A percentile compares a stretch with the other conserved stretches of the same genome.
phyloP scores from a whole-genome alignment of 2,888 invertebrate genomes.

The Dryobota labecula region DNA sequence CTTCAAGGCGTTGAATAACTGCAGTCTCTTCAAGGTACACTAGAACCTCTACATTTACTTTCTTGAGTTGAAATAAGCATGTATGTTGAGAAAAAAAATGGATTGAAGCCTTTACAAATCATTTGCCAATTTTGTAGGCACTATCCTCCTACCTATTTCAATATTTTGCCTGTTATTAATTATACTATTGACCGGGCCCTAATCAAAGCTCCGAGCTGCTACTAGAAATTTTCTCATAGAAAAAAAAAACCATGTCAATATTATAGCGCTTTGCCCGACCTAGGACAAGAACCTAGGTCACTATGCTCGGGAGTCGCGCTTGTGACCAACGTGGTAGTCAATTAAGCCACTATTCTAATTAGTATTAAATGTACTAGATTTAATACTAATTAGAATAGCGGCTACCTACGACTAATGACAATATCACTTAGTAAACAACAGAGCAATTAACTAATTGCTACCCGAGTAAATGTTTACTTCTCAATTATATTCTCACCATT shows the following conservation, averaged over 20 bases:
- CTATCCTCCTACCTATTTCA: background rate
- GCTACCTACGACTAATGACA: slow-evolving; percentile 25
- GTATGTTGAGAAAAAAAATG: background rate
- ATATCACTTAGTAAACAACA: slow-evolving; percentile 47
- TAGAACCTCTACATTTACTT: slow-evolving; percentile 36
- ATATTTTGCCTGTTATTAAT: too few relatives aligned
- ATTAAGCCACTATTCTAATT: background rate
- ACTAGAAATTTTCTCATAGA: background rate
- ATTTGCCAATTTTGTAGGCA: background rate
- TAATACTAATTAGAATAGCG: too few relatives aligned
- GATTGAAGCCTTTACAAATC: background rate
- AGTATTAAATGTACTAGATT: slow-evolving; percentile 13
- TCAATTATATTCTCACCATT: slow-evolving; percentile 38
- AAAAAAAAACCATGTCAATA: background rate
- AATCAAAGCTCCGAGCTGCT: background rate
- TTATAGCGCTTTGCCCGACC: background rate
- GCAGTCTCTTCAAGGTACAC: slow-evolving; percentile 39
- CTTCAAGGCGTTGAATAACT: background rate
- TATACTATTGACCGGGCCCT: too few relatives aligned
- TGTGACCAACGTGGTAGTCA: background rate
- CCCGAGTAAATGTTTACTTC: slow-evolving; percentile 37
- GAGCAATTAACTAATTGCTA: slow-evolving; percentile 40
- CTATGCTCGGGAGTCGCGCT: background rate
- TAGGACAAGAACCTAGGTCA: background rate
- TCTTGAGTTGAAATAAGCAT: slow-evolving; percentile 6